Evolutionary conservation across 2,797 vertebrate species (phyloP).

Genomic region (Gymnoscopelus braueri): DNA sequence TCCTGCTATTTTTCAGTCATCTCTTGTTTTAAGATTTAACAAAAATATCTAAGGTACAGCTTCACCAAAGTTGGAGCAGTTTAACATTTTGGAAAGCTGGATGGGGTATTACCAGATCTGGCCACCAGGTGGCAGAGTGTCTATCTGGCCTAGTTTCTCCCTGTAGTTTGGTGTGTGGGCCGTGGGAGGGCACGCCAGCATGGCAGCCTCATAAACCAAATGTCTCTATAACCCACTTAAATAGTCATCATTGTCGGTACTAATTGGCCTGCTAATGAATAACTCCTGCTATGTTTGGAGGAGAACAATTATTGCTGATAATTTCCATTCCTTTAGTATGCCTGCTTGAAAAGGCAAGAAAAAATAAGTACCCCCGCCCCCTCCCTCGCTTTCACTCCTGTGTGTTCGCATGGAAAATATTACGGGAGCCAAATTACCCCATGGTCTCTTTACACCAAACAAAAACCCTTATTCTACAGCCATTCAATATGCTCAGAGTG

Average conservation of each 20-base stretch:
- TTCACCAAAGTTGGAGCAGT: too few species aligned
- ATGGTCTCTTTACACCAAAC: background rate
- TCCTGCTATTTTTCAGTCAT: background rate
- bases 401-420: slow-evolving; percentile 18
- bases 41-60: too few species aligned
- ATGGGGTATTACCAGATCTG: background rate
- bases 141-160: background rate
- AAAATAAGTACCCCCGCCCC: background rate
- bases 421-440: background rate
- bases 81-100: too few species aligned
- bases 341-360: background rate
- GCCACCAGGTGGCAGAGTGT: slow-evolving; percentile 60
- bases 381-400: background rate
- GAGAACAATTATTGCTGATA: slow-evolving; percentile 18
- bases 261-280: slow-evolving; percentile 36
- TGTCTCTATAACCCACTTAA: slow-evolving; percentile 49
- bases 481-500: background rate
- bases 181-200: background rate
- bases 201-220: slow-evolving; percentile 39
- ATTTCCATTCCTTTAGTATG: slow-evolving; percentile 16
- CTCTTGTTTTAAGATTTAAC: too few species aligned
- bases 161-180: slow-evolving; percentile 20
- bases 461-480: background rate
- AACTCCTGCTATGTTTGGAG: slow-evolving; percentile 12
- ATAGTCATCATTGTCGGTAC: slow-evolving; percentile 27